Base-by-base conservation (phyloP, 2,888 invertebrate species). In the Hydropsyche betteni region DNA sequence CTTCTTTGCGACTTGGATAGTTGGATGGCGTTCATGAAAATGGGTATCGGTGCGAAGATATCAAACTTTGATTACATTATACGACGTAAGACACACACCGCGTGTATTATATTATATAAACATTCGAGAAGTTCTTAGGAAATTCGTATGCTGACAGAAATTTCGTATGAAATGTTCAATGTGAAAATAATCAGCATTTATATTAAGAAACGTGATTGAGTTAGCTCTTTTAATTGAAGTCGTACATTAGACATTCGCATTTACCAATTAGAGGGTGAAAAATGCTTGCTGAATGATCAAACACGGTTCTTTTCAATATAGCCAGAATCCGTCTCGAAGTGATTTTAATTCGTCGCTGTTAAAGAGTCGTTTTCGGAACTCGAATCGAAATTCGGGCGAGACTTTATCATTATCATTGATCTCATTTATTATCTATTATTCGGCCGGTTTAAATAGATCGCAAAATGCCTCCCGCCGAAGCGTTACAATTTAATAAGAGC, bases 351-450 rank as follows among this genome's bases (percentile, higher is more conserved):
- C 55, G 55, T 55, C 55, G 55, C 14, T 14, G n/a, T n/a, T 55
- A 64, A 64, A 36, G 8, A 36, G 64, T 8, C 55, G 34, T 44
- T 44, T 44, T 44, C 44, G 64, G n/a, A 36, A 64, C 34, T 36
- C 64, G 64, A 64, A 64, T 64, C 34, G 64, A 64, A 64, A 64
- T 64, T 36, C 64, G 8, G 34, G 64, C 64, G 12, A 24, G 34
- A 12, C 24, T 64, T 64, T 33, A 64, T 64, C 64, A 36, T 36
- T 64, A 64, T 64, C 64, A 64, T 64, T 64, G 64, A 64, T 36
- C 64, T 64, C 64, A 64, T 64, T 64, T 64, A 64, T 64, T 64
- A 64, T 64, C 64, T 64, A 64, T 64, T 64, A 64, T 64, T 64
- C 34, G 64, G 64, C 36, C 8, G 24, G 8, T 44, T 58, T 58